Evolutionary conservation across 2,113 vertebrate species (phyloP).

Genomic region (Dipodomys ordii): DNA sequence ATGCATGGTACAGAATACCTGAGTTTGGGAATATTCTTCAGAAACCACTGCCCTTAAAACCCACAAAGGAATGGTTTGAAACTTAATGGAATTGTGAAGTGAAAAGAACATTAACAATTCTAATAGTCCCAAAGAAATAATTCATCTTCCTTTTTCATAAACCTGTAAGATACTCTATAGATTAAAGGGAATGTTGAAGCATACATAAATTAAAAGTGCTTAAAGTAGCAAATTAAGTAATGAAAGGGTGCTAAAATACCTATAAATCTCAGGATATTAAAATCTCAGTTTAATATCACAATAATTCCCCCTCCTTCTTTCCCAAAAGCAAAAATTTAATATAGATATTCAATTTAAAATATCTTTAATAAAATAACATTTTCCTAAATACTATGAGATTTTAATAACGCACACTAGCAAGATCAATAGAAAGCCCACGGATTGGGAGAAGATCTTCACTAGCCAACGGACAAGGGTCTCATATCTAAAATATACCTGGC

Average conservation of each 20-base stretch:
- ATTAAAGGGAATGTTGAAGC: neutral
- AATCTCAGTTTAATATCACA: neutral
- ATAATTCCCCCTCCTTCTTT: neutral
- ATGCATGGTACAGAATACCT: neutral
- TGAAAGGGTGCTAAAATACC: neutral
- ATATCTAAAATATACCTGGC: too few species aligned
- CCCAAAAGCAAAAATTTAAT: neutral
- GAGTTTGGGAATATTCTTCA: neutral
- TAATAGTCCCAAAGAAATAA: constrained; percentile 39
- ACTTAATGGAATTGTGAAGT: constrained; percentile 5
- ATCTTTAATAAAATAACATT: neutral
- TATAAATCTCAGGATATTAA: neutral
- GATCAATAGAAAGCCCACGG: too few species aligned
- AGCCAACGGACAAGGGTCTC: too few species aligned
- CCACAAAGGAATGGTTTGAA: constrained; percentile 2
- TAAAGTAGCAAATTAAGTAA: constrained; percentile 2
- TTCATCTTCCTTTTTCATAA: constrained; percentile 7
- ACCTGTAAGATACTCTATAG: neutral
- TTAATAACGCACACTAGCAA: neutral
- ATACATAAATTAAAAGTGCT: neutral
- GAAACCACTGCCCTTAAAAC: neutral
- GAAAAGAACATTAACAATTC: constrained; percentile 7
- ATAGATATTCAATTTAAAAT: neutral
- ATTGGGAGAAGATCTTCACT: too few species aligned
- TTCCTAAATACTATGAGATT: constrained; percentile 27